Evolutionary conservation across 2,113 vertebrate genomes (phyloP).

Genomic region (Micromys minutus): DNA sequence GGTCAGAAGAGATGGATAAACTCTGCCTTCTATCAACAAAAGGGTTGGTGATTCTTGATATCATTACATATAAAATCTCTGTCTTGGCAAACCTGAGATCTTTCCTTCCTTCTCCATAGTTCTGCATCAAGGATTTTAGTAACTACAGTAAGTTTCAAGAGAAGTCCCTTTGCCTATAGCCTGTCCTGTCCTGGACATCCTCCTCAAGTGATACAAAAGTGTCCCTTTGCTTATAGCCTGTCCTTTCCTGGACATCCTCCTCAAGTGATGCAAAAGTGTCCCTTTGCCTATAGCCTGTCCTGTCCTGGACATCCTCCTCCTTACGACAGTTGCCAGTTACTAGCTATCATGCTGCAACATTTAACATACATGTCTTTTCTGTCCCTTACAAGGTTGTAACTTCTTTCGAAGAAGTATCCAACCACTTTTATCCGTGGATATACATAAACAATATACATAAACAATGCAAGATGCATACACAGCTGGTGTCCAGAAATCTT

Average conservation of each 20-base stretch:
- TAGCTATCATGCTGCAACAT: neutral
- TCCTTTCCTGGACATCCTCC: too few species aligned
- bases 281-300: neutral
- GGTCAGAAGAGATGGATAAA: neutral
- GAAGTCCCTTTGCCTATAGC: neutral
- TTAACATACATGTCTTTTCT: neutral
- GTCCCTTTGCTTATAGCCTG: too few species aligned
- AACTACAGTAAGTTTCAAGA: slow-evolving; percentile 17
- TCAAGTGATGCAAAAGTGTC: too few species aligned
- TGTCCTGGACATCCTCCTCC: neutral
- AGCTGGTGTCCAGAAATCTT: neutral
- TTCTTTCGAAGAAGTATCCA: neutral
- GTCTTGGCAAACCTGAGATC: neutral
- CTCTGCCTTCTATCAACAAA: neutral
- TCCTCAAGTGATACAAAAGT: too few species aligned
- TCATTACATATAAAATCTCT: neutral
- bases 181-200: too few species aligned
- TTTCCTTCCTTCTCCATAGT: neutral
- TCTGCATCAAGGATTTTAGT: neutral
- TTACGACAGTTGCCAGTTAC: neutral
- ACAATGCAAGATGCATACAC: neutral
- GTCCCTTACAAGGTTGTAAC: neutral
- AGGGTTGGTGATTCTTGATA: neutral
- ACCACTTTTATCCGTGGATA: neutral
- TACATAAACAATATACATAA: neutral